Percentiles rank a stretch among this genome's conserved stretches.
These are phyloP conservation scores for Hemithea aestivaria DNA, from an alignment of 2,888 invertebrate species.

Conservation along the genomic window DNA sequence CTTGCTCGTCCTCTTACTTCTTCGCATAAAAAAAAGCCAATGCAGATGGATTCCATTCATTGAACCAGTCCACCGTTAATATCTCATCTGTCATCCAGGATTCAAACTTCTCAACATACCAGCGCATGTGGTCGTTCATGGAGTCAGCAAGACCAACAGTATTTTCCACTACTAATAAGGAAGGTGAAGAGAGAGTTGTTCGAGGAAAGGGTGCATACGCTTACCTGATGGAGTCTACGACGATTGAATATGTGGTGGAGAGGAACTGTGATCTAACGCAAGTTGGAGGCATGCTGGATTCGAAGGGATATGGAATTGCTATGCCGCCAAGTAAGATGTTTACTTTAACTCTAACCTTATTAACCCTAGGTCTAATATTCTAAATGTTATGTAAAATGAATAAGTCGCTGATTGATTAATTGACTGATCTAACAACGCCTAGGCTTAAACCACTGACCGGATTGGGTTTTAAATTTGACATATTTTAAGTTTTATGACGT, in stretches of 20 bases:
- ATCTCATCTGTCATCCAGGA: slow-evolving; percentile 76
- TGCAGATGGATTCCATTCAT: too few species aligned
- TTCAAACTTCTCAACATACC: slow-evolving; percentile 95
- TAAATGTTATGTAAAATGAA: too few species aligned
- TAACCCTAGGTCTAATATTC: too few species aligned
- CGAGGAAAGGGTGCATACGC: slow-evolving; percentile 94
- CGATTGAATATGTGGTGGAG: slow-evolving; percentile 96
- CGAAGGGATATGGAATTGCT: slow-evolving; percentile 97
- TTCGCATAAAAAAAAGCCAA: too few species aligned
- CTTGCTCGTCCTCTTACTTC: too few species aligned
- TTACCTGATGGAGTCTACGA: slow-evolving; percentile 98
- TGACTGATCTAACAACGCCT: too few species aligned
- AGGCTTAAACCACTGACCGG: too few species aligned
- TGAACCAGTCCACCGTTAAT: neutral
- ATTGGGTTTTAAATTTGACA: too few species aligned
- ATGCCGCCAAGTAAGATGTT: slow-evolving; percentile 89
- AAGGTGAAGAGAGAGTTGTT: slow-evolving; percentile 93
- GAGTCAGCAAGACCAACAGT: slow-evolving; percentile 91
- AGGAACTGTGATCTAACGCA: slow-evolving; percentile 94
- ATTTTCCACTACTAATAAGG: slow-evolving; percentile 90
- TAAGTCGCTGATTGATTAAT: too few species aligned
- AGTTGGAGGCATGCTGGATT: slow-evolving; percentile 94
- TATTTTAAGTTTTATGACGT: too few species aligned
- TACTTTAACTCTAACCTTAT: too few species aligned
- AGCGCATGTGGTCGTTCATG: slow-evolving; percentile 98